Evolutionary conservation across 2,113 vertebrate genomes (phyloP).

Genomic region (Poeciliopsis occidentalis): DNA sequence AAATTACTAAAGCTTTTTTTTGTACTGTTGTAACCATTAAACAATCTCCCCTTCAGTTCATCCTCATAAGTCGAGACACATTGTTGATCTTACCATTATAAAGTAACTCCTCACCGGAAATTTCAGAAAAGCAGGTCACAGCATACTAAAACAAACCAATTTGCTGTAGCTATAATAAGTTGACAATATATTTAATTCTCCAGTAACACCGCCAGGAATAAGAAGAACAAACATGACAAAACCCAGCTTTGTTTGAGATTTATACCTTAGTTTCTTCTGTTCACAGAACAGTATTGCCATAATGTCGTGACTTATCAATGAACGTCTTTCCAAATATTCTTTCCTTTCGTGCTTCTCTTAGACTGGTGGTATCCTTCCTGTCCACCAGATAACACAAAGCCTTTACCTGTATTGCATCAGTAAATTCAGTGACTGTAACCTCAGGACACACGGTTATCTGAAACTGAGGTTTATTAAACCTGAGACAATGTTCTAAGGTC

Average conservation of each 20-base stretch:
- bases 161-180: background rate
- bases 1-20: no score
- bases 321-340: background rate
- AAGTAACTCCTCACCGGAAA: background rate
- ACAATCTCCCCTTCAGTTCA: no score
- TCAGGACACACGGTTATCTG: background rate
- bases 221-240: background rate
- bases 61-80: no score
- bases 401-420: background rate
- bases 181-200: background rate
- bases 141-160: background rate
- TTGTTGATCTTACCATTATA: no score
- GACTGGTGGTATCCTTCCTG: background rate
- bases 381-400: background rate
- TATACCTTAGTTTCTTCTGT: background rate
- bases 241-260: background rate
- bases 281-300: background rate
- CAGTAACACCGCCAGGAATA: background rate
- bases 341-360: background rate
- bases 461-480: background rate
- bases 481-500: background rate
- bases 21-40: no score
- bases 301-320: background rate
- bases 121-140: background rate
- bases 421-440: background rate